Base-by-base conservation (phyloP, 2,888 invertebrate genomes). In the Caenorhabditis japonica region DNA sequence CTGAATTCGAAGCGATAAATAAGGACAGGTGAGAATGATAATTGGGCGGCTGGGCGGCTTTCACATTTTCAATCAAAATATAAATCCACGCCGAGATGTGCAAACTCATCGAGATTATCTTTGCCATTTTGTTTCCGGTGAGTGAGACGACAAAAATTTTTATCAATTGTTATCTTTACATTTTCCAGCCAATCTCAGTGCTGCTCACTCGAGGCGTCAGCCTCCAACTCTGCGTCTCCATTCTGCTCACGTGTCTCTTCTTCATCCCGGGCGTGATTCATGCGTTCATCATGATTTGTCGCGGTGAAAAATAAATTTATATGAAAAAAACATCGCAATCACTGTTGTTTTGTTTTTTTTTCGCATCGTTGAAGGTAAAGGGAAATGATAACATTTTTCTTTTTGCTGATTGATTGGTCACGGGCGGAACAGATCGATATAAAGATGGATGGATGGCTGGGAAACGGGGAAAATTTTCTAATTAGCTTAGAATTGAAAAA, bases 221-320 rank as follows among this genome's bases (percentile, higher is more conserved):
- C 17, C 49, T 34, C 15, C 60, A 61, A 13, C 12, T 73, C 15
- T 36, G 64, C 1, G 15, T 73, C 56, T 64, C 23, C 33, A 36
- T 73, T 3, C 49, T 73, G 3, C 73, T 73, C 43, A 68, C 61
- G 4, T 68, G 66, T 21, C 56, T 73, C 33, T 73, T 73, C 56
- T 59, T 30, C 34, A 30, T 73, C n/a, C 73, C 73, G 5, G 66
- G 73, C 12, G 56, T 66, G 5, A 46, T 73, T 51, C 73, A 73
- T 21, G 73, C 73, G 0, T 15, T 72, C 1, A 49, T 52, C 17
- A 25, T 70, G 5, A 55, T 70, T 34, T 44, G 39, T 49, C 59
- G 69, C 30, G 41, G 43, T 41, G 61, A 70, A 55, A 39, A 59
- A 36, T 56, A 41, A 56, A 25, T 55, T 39, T n/a, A n/a, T n/a